phyloP scores from a whole-genome alignment of 2,888 invertebrate genomes.

The Steinernema carpocapsae region DNA sequence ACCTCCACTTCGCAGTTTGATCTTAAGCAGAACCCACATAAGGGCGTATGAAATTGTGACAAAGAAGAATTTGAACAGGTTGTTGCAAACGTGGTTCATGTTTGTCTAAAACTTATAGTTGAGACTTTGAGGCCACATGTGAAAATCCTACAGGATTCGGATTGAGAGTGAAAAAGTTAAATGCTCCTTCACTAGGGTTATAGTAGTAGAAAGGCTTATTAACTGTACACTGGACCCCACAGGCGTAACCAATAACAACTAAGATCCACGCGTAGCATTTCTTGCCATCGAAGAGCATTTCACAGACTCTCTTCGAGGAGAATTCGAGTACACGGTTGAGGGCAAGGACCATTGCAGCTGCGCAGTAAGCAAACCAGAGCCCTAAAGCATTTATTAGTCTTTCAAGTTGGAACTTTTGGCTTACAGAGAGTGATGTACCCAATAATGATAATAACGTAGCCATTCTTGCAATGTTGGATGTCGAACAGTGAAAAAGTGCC shows the following conservation, averaged over 20 bases:
- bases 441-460: background rate
- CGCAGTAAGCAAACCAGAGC: slow-evolving; percentile 28
- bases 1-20: slow-evolving; percentile 11
- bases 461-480: slow-evolving; percentile 19
- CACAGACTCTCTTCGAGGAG: background rate
- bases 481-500: slow-evolving; percentile 7
- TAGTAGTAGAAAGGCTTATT: slow-evolving; percentile 25
- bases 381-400: background rate
- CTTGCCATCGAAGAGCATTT: background rate
- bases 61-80: slow-evolving; percentile 19
- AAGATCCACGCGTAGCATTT: background rate
- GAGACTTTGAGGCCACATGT: too few relatives aligned
- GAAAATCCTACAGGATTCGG: background rate
- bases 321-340: slow-evolving; percentile 15
- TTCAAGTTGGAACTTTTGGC: background rate
- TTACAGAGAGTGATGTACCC: slow-evolving; percentile 10
- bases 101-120: slow-evolving; percentile 16
- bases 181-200: slow-evolving; percentile 23
- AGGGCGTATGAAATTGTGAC: slow-evolving; percentile 11
- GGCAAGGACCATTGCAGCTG: slow-evolving; percentile 6
- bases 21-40: slow-evolving; percentile 24
- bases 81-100: slow-evolving; percentile 13
- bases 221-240: slow-evolving; percentile 17
- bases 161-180: slow-evolving; percentile 19
- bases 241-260: background rate